Evolutionary conservation across 2,113 vertebrate species (phyloP).

Genomic region (Budorcas taxicolor): DNA sequence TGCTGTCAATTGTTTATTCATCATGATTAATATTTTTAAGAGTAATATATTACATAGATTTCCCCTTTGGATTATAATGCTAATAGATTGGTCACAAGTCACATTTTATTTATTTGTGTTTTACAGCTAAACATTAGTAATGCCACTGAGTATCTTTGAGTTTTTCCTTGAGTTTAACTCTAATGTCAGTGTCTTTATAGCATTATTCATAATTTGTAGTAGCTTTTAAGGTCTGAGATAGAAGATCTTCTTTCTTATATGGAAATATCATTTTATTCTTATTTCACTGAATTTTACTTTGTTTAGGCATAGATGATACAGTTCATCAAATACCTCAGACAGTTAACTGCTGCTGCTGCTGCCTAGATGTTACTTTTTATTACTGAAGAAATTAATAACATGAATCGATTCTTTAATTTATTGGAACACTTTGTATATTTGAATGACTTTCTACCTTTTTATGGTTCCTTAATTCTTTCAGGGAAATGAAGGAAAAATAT

Average conservation of each 20-base stretch:
- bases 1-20: neutral
- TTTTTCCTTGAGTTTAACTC: neutral
- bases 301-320: neutral
- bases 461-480: neutral
- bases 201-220: neutral
- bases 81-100: neutral
- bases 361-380: neutral
- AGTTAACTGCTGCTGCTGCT: neutral
- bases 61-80: neutral
- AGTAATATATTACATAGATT: neutral
- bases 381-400: neutral
- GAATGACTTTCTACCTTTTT: neutral
- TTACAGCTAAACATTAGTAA: neutral
- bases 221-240: neutral
- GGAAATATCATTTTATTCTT: neutral
- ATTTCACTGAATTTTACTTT: neutral
- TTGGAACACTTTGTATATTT: neutral
- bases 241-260: neutral
- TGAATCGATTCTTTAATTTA: neutral
- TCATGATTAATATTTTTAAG: neutral
- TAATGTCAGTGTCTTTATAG: neutral
- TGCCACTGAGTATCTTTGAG: neutral
- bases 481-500: neutral
- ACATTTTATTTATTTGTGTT: neutral
- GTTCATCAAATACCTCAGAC: neutral